These are phyloP conservation scores for Pyrrhia umbra DNA, from an alignment of 2,888 invertebrate genomes.

Conservation along the genomic window DNA sequence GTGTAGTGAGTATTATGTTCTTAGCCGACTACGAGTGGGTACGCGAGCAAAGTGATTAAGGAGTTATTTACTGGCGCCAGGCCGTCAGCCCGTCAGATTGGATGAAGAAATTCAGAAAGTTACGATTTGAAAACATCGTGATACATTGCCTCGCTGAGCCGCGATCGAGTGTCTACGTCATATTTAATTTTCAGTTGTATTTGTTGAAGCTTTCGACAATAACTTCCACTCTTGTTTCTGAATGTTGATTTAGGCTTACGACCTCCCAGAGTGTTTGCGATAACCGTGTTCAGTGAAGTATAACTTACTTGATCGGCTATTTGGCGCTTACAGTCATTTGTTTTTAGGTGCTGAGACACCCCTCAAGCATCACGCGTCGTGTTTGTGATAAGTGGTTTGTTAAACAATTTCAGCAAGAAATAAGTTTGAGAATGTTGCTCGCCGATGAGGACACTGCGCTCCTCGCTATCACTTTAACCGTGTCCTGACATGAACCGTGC, in stretches of 20 bases:
- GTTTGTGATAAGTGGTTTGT: not conserved
- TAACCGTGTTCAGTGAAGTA: constrained; percentile 23
- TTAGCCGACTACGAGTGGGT: not conserved
- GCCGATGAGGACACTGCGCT: not conserved
- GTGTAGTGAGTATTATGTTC: constrained; percentile 26
- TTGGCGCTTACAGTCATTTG: constrained; percentile 37
- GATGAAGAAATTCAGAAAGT: constrained; percentile 19
- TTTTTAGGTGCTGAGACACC: constrained; percentile 4
- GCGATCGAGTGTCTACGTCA: constrained; percentile 2
- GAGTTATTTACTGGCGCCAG: constrained; percentile 27
- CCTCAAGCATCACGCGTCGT: not conserved
- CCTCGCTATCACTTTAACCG: not conserved
- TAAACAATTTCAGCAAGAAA: not conserved
- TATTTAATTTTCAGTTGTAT: constrained; percentile 7
- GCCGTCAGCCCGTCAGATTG: not conserved
- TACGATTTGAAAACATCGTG: constrained; percentile 47
- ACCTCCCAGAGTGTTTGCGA: constrained; percentile 8
- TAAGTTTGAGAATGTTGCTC: not conserved
- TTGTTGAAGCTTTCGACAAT: constrained; percentile 8
- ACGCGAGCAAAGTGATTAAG: constrained; percentile 19
- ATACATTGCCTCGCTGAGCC: constrained; percentile 18
- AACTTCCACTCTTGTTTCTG: constrained; percentile 8
- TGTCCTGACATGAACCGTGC: not conserved
- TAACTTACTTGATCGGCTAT: constrained; percentile 41
- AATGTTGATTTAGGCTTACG: constrained; percentile 11